phyloP scores from a whole-genome alignment of 1,140 invertebrate species.

The Prorops nasuta region DNA sequence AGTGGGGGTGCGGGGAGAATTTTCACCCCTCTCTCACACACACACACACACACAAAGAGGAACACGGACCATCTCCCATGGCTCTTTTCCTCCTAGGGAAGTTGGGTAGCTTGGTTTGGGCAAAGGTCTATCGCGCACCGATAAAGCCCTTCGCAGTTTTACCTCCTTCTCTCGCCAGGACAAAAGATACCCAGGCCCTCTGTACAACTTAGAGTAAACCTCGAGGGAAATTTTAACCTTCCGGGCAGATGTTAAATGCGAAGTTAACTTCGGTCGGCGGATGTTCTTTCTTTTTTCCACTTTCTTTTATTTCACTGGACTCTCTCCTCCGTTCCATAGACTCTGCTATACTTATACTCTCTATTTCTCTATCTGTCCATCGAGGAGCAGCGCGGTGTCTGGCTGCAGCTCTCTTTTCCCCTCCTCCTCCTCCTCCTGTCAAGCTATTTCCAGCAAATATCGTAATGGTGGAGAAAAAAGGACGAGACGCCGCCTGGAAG shows the following conservation, averaged over 20 bases:
- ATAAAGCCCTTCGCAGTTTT: conserved; percentile 34
- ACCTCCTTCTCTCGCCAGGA: conserved; percentile 22
- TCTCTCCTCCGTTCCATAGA: conserved; percentile 7
- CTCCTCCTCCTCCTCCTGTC: conserved; percentile 17
- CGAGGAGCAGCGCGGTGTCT: too few relatives aligned
- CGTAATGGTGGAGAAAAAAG: conserved; percentile 37
- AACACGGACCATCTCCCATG: too few relatives aligned
- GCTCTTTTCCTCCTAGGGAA: too few relatives aligned
- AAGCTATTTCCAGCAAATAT: conserved; percentile 37
- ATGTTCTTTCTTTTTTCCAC: conserved; percentile 14
- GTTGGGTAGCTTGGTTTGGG: too few relatives aligned
- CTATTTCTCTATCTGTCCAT: conserved; percentile 2
- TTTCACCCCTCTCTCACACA: too few relatives aligned
- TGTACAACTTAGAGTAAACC: conserved; percentile 43
- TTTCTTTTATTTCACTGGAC: background rate
- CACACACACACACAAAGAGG: background rate
- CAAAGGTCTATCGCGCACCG: conserved; percentile 12
- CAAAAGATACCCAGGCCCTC: conserved; percentile 30
- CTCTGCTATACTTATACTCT: conserved; percentile 1
- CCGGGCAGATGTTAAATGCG: conserved; percentile 47
- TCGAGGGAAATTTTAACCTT: conserved; percentile 51
- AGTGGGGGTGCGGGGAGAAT: conserved; percentile 9
- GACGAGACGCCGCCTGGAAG: background rate
- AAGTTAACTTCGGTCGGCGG: conserved; percentile 45
- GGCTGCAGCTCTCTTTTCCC: conserved; percentile 14